A percentile compares a stretch with the other conserved stretches of the same genome.
Conservation (phyloP, 30 jellyfish, hydroid and myxozoan species). For the Calvadosia cruxmelitensis region DNA sequence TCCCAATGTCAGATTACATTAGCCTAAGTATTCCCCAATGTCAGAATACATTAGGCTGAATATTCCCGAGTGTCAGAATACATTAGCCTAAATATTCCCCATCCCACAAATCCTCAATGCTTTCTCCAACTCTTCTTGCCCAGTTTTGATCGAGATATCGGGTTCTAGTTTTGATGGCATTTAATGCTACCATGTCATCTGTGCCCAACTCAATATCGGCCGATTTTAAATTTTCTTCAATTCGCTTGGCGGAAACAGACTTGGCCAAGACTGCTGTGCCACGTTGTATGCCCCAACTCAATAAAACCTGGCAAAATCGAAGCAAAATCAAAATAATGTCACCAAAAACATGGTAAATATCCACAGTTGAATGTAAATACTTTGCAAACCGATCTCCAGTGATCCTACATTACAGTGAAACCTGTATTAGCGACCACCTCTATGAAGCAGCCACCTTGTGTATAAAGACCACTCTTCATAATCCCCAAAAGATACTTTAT, state of each 20-base stretch:
- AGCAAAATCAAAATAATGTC: too few relatives aligned
- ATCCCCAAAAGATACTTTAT: too few relatives aligned
- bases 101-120: slow-evolving; percentile 71
- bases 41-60: too few relatives aligned
- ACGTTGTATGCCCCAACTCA: slow-evolving; percentile 76
- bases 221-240: slow-evolving; percentile 47
- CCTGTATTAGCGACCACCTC: too few relatives aligned
- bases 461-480: too few relatives aligned
- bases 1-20: too few relatives aligned
- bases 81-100: slow-evolving; percentile 45
- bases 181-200: slow-evolving; percentile 53
- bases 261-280: slow-evolving; percentile 80
- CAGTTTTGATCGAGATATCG: slow-evolving; percentile 62
- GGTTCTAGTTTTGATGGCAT: slow-evolving; percentile 21
- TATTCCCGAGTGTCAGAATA: too few relatives aligned
- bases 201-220: slow-evolving; percentile 33
- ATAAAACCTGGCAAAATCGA: slow-evolving; percentile 46
- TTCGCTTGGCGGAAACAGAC: slow-evolving; percentile 64
- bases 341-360: too few relatives aligned
- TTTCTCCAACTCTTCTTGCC: slow-evolving; percentile 35
- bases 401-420: too few relatives aligned
- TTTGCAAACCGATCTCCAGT: too few relatives aligned
- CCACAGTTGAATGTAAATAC: too few relatives aligned
- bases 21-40: slow-evolving; percentile 51
- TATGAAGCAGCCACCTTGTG: too few relatives aligned